Base-by-base conservation (phyloP, 2,113 vertebrate species). In the Anguilla japonica region DNA sequence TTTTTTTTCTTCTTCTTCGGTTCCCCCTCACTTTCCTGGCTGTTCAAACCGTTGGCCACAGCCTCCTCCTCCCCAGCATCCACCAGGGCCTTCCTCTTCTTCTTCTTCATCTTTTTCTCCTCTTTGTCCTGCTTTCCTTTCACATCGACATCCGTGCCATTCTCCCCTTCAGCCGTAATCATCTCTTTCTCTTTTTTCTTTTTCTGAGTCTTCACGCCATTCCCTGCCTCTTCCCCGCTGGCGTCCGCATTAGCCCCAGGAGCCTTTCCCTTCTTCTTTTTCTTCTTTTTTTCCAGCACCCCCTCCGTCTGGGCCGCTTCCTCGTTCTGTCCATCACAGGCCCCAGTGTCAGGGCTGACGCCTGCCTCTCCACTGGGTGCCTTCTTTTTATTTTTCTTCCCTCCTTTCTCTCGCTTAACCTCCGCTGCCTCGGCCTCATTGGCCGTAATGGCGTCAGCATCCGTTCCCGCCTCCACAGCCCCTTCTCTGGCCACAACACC, bases 1-100 rank as follows among this genome's bases (percentile, higher is more conserved):
- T 39, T 87, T 79, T 90, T 63, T 67, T 82, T 71, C 39, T 87
- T 84, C 34, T 85, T 81, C 5, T 75, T 93, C 84, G 13, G 29
- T 8, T 82, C 78, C 22, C 1, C 41, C 9, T 56, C 67, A 34
- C 41, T 11, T 29, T 78, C 67, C 41, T 78, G 53, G 56, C 34
- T 1, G 56, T 15, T 50, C 67, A n/a, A 43, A 22, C 13, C 7
- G 2, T 40, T 0, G 71, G 88, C 0, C 82, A 15, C n/a, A 18
- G 5, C 80, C 50, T 89, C 82, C 2, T 5, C 82, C 26, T 87
- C 82, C 56, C 89, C 90, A 20, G 7, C 57, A 40, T 39, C 2
- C 39, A 57, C n/a, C 50, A 83, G 40, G 8, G 56, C 40, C 22
- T 83, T 83, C 82, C 39, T 84, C 29, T 3, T 15, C 56, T 56